Conservation (phyloP, 2,113 vertebrate genomes). For the Procavia capensis region DNA sequence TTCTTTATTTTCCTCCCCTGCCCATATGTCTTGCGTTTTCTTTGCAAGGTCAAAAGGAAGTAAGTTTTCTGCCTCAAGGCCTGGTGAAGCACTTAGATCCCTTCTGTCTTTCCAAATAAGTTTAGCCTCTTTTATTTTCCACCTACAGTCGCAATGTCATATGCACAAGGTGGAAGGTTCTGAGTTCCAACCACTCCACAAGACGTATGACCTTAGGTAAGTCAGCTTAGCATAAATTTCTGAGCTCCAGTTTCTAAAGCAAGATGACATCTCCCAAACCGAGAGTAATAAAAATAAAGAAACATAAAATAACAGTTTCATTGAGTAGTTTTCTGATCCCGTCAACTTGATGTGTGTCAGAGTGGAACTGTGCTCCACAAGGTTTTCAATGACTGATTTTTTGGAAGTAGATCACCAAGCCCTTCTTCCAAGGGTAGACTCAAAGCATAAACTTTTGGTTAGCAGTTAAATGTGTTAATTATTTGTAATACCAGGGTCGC, state of each 20-base stretch:
- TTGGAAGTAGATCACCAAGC: too few relatives aligned
- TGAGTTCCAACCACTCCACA: neutral
- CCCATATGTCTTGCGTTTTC: slow-evolving; percentile 65
- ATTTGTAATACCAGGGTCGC: too few relatives aligned
- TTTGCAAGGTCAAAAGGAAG: slow-evolving; percentile 75
- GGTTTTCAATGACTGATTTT: too few relatives aligned
- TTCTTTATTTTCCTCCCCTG: neutral
- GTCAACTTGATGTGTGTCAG: too few relatives aligned
- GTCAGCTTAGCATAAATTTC: neutral
- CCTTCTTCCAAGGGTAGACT: neutral
- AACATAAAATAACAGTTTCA: too few relatives aligned
- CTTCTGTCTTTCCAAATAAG: slow-evolving; percentile 60
- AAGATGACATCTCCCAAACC: neutral
- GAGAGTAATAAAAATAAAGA: neutral
- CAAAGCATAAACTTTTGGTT: neutral
- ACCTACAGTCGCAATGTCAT: neutral
- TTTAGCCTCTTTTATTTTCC: neutral
- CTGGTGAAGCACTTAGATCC: slow-evolving; percentile 25
- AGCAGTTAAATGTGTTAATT: too few relatives aligned
- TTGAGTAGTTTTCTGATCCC: too few relatives aligned
- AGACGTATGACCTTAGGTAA: too few relatives aligned
- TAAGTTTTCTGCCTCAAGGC: slow-evolving; percentile 44
- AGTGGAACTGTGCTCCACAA: too few relatives aligned
- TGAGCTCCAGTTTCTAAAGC: neutral
- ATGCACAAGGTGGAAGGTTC: neutral